Base-by-base conservation (phyloP, 1,140 invertebrate species). In the Belonocnema kinseyi region DNA sequence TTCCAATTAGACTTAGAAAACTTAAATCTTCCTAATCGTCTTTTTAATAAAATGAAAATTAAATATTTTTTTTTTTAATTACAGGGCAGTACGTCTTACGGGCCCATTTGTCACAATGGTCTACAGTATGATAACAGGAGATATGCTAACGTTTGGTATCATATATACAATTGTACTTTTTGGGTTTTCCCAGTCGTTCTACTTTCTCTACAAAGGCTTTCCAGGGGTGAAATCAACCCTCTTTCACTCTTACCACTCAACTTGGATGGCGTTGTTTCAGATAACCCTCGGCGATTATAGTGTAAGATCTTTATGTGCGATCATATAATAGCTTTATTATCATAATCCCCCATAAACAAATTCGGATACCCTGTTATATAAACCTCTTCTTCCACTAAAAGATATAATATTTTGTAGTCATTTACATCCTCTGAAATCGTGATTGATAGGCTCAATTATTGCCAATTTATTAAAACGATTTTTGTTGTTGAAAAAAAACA, bases 71-170 rank as follows among this genome's bases (percentile, higher is more conserved):
- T 66, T 73, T 81, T 78, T 80, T 51, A 76, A 81, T 92, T 93
- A 72, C 92, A 99, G 98, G 40, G 97, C 97, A 52, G 94, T 98
- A 17, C 95, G 96, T 73, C 88, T 99, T 66, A 99, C 98, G 0
- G 98, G 98, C 73, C 98, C 98, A 0, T 99, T 99, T 92, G 97
- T 99, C 71, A 98, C 98, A 17, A 99, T 99, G 98, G 97, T 99
- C 74, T 99, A 98, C 92, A 97, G 95, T 84, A 99, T 99, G 98
- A 97, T 99, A 85, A 97, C 96, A 1, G 97, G 97, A 26, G 98
- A 99, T 91, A 98, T 99, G 97, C 94, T 99, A 84, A 98, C 97
- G 50, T 99, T 99, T 89, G 96, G 96, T 74, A 98, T 99, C 76
- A 99, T 99, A 89, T 99, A 98, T 89, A 94, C 94, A 80, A 96